A percentile compares a stretch with the other conserved stretches of the same genome.
These are phyloP conservation scores for Achlya flavicornis DNA, from an alignment of 2,888 invertebrate genomes.

Conservation along the genomic window DNA sequence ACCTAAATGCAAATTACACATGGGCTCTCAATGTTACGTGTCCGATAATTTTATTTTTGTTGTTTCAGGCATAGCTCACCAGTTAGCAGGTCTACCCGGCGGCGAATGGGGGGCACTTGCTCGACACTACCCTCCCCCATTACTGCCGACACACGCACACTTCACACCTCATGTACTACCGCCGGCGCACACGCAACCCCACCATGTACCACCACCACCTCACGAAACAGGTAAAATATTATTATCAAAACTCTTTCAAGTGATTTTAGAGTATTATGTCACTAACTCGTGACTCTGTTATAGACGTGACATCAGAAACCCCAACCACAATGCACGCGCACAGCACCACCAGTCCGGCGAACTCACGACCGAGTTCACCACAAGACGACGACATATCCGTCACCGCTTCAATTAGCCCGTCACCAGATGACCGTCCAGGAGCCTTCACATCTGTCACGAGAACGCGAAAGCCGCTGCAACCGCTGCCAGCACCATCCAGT, in stretches of 20 bases:
- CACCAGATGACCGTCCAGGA: constrained; percentile 81
- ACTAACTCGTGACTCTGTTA: constrained; percentile 19
- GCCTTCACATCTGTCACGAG: constrained; percentile 81
- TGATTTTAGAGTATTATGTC: too few relatives aligned
- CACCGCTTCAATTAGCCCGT: constrained; percentile 83
- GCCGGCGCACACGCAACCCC: constrained; percentile 78
- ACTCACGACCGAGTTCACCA: constrained; percentile 84
- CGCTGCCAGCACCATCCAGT: constrained; percentile 75
- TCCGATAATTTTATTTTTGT: neutral
- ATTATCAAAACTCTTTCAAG: neutral
- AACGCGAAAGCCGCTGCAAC: constrained; percentile 73
- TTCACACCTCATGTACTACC: constrained; percentile 84
- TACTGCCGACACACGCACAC: constrained; percentile 81
- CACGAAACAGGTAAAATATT: constrained; percentile 73
- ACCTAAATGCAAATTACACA: neutral
- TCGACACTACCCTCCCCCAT: constrained; percentile 82
- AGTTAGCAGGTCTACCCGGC: constrained; percentile 87
- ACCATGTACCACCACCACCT: constrained; percentile 74
- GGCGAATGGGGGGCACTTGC: constrained; percentile 86
- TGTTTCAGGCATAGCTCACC: constrained; percentile 88
- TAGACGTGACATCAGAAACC: constrained; percentile 73
- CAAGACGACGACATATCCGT: constrained; percentile 86
- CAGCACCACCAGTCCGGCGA: constrained; percentile 88
- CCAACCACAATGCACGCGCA: constrained; percentile 84
- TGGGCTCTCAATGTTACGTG: too few relatives aligned